Evolutionary conservation across 1,140 invertebrate species (phyloP), one percentile per base, ranked within the genome.

Genomic region (Drosophila lacertosa): DNA sequence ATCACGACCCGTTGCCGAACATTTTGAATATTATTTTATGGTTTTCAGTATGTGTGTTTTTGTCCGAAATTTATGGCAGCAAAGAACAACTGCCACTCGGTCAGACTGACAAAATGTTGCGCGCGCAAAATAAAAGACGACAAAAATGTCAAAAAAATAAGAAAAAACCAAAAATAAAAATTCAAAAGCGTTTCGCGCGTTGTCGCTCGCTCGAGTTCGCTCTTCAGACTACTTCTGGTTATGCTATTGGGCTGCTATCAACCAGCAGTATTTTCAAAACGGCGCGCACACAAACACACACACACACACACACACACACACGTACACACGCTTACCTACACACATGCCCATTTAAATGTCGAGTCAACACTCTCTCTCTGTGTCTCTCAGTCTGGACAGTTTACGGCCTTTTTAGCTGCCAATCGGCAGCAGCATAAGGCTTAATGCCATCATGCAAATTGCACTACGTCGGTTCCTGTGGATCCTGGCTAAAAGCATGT

Each of bases 51-150:
- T n/a, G n/a, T n/a, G n/a, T n/a, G n/a, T n/a, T 33, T 42, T 7
- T 44, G 20, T 26, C 51, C 20, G 26, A 33, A 74, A 26, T 57
- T 33, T n/a, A n/a, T n/a, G n/a, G n/a, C n/a, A 20, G 20, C n/a
- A 54, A 13, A 2, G n/a, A 29, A n/a, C 24, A n/a, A 48, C n/a
- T 35, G 33, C n/a, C 33, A 35, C 37, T 16, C 32, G 11, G 29
- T 6, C 2, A 13, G 39, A 16, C 10, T 16, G 15, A n/a, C 15
- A 4, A 57, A 32, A 50, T 33, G 51, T 11, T 54, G 29, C 62
- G 53, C 55, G 47, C 65, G 47, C 29, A 53, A 53, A 50, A 54
- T 32, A 33, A 64, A 50, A 39, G 22, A 68, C 69, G 57, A 58
- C 42, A 68, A 26, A 44, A 60, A 53, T 53, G 57, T 11, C n/a